These are phyloP conservation scores for Caracal caracal DNA, from an alignment of 2,113 vertebrate species.

Conservation along the genomic window DNA sequence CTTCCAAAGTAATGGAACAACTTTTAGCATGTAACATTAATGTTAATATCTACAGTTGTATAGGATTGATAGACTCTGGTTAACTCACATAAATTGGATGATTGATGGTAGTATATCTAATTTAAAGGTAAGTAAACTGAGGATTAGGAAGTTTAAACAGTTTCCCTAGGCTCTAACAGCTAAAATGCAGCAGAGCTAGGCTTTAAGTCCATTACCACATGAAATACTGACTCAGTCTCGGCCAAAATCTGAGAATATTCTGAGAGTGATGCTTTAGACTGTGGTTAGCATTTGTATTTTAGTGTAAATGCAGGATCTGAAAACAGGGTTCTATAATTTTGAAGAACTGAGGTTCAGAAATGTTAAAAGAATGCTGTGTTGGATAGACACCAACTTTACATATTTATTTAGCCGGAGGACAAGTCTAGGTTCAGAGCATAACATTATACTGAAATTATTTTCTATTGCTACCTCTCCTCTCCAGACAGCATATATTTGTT, in stretches of 20 bases:
- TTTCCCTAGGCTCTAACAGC: neutral
- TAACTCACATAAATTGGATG: neutral
- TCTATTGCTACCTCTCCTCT: neutral
- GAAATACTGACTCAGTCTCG: neutral
- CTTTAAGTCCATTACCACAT: neutral
- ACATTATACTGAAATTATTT: slow-evolving; percentile 52
- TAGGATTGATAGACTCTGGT: neutral
- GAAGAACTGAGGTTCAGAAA: slow-evolving; percentile 27
- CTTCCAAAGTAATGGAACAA: neutral
- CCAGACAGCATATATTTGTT: neutral
- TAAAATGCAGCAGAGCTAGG: slow-evolving; percentile 27
- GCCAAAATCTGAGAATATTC: slow-evolving; percentile 4
- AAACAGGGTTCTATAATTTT: slow-evolving; percentile 35
- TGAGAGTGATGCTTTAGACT: slow-evolving; percentile 29
- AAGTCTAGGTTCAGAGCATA: slow-evolving; percentile 19
- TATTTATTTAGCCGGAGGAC: slow-evolving; percentile 4
- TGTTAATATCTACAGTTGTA: slow-evolving; percentile 25
- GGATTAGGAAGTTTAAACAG: neutral
- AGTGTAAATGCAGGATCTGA: slow-evolving; percentile 21
- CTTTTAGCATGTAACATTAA: neutral
- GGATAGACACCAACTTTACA: neutral
- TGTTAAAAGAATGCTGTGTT: slow-evolving; percentile 38
- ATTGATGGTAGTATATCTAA: neutral
- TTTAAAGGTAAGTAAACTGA: slow-evolving; percentile 46
- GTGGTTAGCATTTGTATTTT: slow-evolving; percentile 38